Conservation (phyloP, 2,888 invertebrate genomes). For the Mylabris sibirica region DNA sequence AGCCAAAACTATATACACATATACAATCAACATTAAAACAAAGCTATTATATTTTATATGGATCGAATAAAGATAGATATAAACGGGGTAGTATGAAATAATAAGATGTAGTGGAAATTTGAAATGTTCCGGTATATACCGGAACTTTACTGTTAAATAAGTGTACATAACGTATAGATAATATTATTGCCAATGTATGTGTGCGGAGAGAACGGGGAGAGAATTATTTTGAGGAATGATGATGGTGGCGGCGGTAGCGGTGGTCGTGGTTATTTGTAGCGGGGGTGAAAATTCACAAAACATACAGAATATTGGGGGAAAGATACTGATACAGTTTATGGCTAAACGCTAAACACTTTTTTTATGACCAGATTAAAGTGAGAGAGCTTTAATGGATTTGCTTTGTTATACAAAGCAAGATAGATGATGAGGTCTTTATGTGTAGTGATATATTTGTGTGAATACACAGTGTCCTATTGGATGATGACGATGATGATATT, state of each 20-base stretch:
- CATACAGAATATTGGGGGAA: slow-evolving; percentile 51
- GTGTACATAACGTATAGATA: slow-evolving; percentile 11
- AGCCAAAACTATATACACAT: slow-evolving; percentile 21
- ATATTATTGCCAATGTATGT: slow-evolving; percentile 16
- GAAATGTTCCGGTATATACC: slow-evolving; percentile 5
- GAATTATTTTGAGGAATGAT: slow-evolving; percentile 4
- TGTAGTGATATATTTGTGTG: slow-evolving; percentile 51
- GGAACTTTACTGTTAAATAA: slow-evolving; percentile 3
- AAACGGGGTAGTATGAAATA: neutral
- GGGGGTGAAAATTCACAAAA: slow-evolving; percentile 7
- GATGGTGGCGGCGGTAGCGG: slow-evolving; percentile 13
- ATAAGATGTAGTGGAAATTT: neutral
- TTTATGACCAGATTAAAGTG: slow-evolving; percentile 58
- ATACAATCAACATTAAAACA: neutral
- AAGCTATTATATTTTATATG: neutral
- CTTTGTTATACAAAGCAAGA: slow-evolving; percentile 54
- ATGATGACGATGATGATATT: slow-evolving; percentile 36
- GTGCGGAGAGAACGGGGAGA: slow-evolving; percentile 34
- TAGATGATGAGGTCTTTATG: slow-evolving; percentile 46
- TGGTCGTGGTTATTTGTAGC: slow-evolving; percentile 4
- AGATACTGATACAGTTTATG: slow-evolving; percentile 60
- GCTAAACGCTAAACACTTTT: slow-evolving; percentile 61
- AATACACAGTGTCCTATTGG: slow-evolving; percentile 44
- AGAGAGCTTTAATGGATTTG: slow-evolving; percentile 57
- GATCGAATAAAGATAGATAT: neutral